Base-by-base conservation (phyloP, 2,797 vertebrate genomes). In the Gallinago stenura region DNA sequence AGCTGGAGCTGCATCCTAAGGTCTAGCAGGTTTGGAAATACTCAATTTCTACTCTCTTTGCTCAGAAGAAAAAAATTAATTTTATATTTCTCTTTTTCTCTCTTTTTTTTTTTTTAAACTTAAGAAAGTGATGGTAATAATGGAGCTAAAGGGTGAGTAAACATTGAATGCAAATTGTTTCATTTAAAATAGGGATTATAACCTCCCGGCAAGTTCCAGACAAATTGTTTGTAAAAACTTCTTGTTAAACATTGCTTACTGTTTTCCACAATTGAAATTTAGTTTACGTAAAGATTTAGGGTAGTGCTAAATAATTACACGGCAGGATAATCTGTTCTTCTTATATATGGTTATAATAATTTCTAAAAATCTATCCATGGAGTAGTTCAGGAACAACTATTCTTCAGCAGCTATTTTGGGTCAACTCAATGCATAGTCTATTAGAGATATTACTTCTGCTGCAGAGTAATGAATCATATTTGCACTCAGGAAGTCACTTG, bases 381-480 rank as follows among this genome's bases (percentile, higher is more conserved):
- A 87, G 46, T 37, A 71, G 76, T 69, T 94, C 79, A 92, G 92
- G 51, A 93, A 62, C 71, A 93, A 58, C 82, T 93, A 37, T 93
- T 93, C 94, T 58, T 92, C 87, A 83, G 76, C 54, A 96, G 96
- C 94, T 97, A 97, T 96, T 96, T 95, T 94, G 82, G 91, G 89
- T 89, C 81, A 94, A 72, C 61, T 92, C 95, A 78, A 92, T 92
- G 89, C 91, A 80, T 75, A 93, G 75, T 94, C 75, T 96, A 95
- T 95, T 95, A 93, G 81, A 96, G 86, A 84, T 93, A 89, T 92
- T 93, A 95, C 80, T 96, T 89, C 50, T 97, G 41, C 87, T 83
- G 90, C 79, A 95, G 79, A 87, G 71, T 88, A 93, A 96, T 96
- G 88, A 93, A 96, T 97, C 92, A 93, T 79, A 92, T 95, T 95